Conservation (phyloP, 1,140 invertebrate genomes). For the Oscheius sp. region DNA sequence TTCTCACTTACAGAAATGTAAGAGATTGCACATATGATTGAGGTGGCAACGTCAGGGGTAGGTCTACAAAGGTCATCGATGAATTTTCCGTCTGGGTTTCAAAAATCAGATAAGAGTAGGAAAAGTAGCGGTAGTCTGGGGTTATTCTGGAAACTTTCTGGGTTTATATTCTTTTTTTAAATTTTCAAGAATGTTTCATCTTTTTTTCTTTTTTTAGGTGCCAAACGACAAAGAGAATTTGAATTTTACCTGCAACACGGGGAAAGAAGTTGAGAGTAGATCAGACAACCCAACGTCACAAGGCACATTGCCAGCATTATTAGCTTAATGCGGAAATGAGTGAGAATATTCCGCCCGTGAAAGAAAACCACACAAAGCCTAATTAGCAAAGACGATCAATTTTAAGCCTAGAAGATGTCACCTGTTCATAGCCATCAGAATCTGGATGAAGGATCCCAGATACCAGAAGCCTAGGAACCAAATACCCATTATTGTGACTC, state of each 20-base stretch:
- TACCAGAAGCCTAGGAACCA: constrained; percentile 4
- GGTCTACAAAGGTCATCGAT: neutral
- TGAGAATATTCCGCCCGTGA: neutral
- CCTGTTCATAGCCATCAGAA: constrained; percentile 2
- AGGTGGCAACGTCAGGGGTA: neutral
- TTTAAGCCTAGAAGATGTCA: neutral
- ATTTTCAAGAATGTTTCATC: no score
- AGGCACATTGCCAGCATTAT: neutral
- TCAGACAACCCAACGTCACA: neutral
- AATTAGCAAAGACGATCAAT: no score
- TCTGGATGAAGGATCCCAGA: neutral
- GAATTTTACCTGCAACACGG: neutral
- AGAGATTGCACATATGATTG: neutral
- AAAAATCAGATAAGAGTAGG: neutral
- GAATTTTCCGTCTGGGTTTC: neutral
- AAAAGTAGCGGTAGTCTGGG: neutral
- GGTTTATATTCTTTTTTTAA: neutral
- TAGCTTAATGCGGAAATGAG: neutral
- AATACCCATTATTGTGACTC: neutral
- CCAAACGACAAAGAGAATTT: no score
- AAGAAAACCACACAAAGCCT: neutral
- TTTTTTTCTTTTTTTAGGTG: no score
- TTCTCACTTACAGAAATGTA: neutral
- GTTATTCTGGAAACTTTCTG: neutral
- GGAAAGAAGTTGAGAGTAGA: neutral